These are phyloP conservation scores for Aurelia aurita complex sp. Pacific DNA, from an alignment of 30 jellyfish, hydroid and myxozoan species.

Conservation along the genomic window DNA sequence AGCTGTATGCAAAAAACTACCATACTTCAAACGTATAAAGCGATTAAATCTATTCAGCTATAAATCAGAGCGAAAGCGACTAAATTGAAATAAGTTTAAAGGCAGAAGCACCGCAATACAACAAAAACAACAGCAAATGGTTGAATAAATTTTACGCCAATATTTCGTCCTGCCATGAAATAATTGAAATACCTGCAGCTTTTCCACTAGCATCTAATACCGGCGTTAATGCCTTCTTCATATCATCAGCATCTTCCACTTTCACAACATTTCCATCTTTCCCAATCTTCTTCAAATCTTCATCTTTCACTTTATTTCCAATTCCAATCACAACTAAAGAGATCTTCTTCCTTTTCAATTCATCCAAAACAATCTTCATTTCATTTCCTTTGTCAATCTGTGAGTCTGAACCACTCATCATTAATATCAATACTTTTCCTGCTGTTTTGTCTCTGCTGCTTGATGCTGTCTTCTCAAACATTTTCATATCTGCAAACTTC, in stretches of 20 bases:
- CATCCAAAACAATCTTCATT: conserved; percentile 11
- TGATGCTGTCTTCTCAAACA: conserved; percentile 31
- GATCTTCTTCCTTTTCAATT: conserved; percentile 7
- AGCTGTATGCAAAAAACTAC: no score
- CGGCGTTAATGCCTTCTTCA: not conserved
- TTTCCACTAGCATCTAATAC: conserved; percentile 6
- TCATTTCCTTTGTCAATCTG: conserved; percentile 2
- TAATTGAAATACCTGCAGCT: conserved; percentile 7
- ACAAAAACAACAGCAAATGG: no score
- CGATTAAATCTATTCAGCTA: no score
- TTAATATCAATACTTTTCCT: conserved; percentile 49
- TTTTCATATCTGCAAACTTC: not conserved
- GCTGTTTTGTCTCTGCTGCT: not conserved
- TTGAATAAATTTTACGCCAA: no score
- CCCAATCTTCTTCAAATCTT: not conserved
- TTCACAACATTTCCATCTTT: conserved; percentile 2
- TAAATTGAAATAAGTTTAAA: no score
- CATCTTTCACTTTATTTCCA: conserved; percentile 33
- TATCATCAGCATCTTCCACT: conserved; percentile 17
- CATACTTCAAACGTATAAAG: no score
- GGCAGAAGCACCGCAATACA: no score
- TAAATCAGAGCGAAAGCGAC: no score
- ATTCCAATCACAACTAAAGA: conserved; percentile 23
- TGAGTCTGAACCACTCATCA: conserved; percentile 24
- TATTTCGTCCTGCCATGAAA: no score